phyloP scores from a whole-genome alignment of 2,888 invertebrate genomes.

The Eupelmus urozonus region DNA sequence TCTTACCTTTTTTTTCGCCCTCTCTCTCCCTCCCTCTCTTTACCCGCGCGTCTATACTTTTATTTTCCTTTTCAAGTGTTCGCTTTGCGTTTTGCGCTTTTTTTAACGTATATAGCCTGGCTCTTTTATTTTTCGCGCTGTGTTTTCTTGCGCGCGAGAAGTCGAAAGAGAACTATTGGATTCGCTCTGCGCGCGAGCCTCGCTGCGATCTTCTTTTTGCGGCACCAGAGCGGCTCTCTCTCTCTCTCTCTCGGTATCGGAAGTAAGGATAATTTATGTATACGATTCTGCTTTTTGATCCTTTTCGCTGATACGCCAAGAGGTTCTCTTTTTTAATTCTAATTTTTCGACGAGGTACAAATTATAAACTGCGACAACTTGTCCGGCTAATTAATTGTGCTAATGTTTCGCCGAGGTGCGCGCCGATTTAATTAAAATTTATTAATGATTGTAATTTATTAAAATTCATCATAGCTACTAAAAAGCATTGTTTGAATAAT shows the following conservation, averaged over 20 bases:
- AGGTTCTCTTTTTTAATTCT: neutral
- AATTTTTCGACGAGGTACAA: conserved; percentile 13
- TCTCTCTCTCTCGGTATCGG: conserved; percentile 43
- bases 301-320: conserved; percentile 23
- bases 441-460: no score
- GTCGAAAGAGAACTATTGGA: conserved; percentile 51
- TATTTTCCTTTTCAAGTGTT: neutral
- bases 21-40: neutral
- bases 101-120: neutral
- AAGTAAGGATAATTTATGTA: conserved; percentile 53
- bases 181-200: conserved; percentile 15
- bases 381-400: neutral
- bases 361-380: neutral
- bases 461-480: no score
- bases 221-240: no score
- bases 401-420: neutral
- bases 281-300: conserved; percentile 16
- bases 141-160: conserved; percentile 28
- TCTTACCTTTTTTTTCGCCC: conserved; percentile 48
- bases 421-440: no score
- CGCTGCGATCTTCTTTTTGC: neutral
- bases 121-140: conserved; percentile 6
- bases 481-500: no score
- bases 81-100: neutral
- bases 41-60: neutral